phyloP scores from a whole-genome alignment of 2,888 invertebrate species.

The Pandemis corylana region DNA sequence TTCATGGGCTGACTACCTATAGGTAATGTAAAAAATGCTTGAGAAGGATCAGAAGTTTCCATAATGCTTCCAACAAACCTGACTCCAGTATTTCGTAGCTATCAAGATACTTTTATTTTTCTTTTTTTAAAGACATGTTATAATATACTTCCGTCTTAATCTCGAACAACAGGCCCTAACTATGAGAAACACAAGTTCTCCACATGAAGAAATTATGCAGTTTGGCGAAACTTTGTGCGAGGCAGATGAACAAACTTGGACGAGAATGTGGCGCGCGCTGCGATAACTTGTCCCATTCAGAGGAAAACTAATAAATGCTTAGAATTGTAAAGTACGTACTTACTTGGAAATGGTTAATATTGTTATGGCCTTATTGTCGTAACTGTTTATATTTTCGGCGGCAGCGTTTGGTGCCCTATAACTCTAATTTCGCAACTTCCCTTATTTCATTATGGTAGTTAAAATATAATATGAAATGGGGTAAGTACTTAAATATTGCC shows the following conservation, averaged over 20 bases:
- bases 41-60: neutral
- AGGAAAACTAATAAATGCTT: conserved; percentile 49
- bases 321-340: conserved; percentile 32
- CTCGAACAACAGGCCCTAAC: conserved; percentile 15
- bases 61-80: too few relatives aligned
- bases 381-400: neutral
- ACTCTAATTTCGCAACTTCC: neutral
- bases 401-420: neutral
- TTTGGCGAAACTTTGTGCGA: conserved; percentile 53
- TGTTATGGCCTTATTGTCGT: conserved; percentile 6
- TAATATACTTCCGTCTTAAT: conserved; percentile 7
- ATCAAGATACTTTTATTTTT: neutral
- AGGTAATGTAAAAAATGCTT: neutral
- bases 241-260: conserved; percentile 60
- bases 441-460: neutral
- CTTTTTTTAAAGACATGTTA: neutral
- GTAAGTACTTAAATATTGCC: neutral
- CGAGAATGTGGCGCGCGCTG: conserved; percentile 52
- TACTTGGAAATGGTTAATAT: conserved; percentile 7
- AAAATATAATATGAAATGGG: neutral
- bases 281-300: conserved; percentile 55
- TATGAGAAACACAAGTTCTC: conserved; percentile 51
- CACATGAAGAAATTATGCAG: conserved; percentile 59
- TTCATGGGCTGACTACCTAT: too few relatives aligned
- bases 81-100: neutral